Evolutionary conservation across 2,797 vertebrate species (phyloP), one percentile per base, ranked within the genome.

Genomic region (Glyptemys insculpta): DNA sequence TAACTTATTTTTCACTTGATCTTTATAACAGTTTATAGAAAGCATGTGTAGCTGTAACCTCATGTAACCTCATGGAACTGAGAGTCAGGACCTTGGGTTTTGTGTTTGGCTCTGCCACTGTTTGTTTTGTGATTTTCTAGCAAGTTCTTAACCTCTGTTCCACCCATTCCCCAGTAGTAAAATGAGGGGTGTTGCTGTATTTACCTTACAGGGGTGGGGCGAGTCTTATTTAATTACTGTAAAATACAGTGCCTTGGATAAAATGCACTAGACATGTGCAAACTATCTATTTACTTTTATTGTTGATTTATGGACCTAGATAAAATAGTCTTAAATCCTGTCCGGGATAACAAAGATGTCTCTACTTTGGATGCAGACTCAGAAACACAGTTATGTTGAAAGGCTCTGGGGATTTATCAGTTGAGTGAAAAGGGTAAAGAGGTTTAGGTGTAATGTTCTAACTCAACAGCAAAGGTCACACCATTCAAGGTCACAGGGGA

Each of bases 231-330:
- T 62, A 62, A 65, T 65, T 65, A 65, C 34, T 19, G 18, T 41
- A 87, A 93, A 49, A 49, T 56, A 4, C 80, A 79, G 72, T 79
- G 27, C 91, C 62, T 89, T 1, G 0, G 87, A 89, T 79, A 41
- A 91, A 93, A 94, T 41, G 59, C 18, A 81, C 52, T 81, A 91
- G 82, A 49, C 50, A 37, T 16, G 2, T 83, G 81, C 41, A 90
- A 96, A 79, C 62, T 92, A 37, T 6, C 90, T 92, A 79, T 52
- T 91, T 92, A 44, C 82, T 96, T 87, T 21, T 54, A 1, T 44
- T 29, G 41, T 54, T 31, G 62, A 74, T 84, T 81, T 81, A 83
- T 31, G n/a, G 76, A 81, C 76, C 23, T 90, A 78, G 49, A 56
- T 93, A 84, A 91, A 94, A 81, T 3, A 27, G 16, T 31, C 79